Evolutionary conservation across 2,888 invertebrate genomes (phyloP), one percentile per base, ranked within the genome.

Genomic region (Cancer borealis): DNA sequence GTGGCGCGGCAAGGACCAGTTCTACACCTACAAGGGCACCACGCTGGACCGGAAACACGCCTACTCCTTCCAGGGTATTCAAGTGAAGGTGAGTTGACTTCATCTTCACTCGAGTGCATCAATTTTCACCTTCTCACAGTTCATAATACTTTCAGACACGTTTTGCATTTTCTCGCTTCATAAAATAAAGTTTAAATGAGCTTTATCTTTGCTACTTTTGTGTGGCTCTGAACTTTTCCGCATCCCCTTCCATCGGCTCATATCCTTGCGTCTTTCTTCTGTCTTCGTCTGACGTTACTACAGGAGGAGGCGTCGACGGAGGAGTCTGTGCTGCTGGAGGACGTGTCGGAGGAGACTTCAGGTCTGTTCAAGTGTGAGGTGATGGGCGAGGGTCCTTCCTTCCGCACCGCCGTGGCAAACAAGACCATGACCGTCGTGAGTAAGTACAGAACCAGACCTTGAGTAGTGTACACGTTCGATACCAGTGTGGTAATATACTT

Each of bases 1-100:
- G 95, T 95, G 95, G 95, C 91, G 95, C 10, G 95, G 94, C 84
- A 79, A 92, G 45, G 93, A 95, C 79, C 95, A 95, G 94, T 95
- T 95, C 94, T 95, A 94, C 92, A 94, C 90, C 79, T 95, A 92
- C 91, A 95, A 95, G 66, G 92, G 89, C 14, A 93, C 87, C 54
- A 92, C 39, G n/a, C 26, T 46, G n/a, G 91, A 79, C 30, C 94
- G 92, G 12, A 94, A 92, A 45, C 92, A 92, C 47, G 94, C 95
- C 30, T 95, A 90, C 39, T 89, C 66, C 26, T 95, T 95, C 84
- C 60, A 91, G 17, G 95, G 95, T 8, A 94, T 95, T 30, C 79
- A 91, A 46, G 95, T 95, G 5, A 54, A 92, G 92, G 95, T 95
- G 73, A 46, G 90, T 54, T 14, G 17, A 30, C 26, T 21, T 66